Evolutionary conservation across 2,113 vertebrate species (phyloP).

Genomic region (Tauraco erythrolophus): DNA sequence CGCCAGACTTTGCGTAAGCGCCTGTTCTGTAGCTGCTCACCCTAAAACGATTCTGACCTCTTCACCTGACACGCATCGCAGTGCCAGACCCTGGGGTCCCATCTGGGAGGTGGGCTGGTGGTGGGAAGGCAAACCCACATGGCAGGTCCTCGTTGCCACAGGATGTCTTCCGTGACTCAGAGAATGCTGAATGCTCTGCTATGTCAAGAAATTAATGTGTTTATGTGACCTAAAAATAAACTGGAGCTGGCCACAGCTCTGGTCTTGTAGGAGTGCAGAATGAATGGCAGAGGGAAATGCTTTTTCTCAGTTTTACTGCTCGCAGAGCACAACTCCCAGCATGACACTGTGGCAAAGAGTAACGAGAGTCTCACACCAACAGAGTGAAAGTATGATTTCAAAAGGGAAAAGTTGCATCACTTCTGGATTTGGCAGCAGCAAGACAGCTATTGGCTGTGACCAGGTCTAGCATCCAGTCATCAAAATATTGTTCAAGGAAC

Average conservation of each 20-base stretch:
- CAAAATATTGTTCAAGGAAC: neutral
- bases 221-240: neutral
- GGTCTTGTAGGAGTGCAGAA: rapidly evolving
- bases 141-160: neutral
- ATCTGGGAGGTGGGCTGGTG: rapidly evolving
- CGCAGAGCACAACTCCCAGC: rapidly evolving
- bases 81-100: neutral
- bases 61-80: neutral
- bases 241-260: neutral
- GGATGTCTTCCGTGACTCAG: neutral
- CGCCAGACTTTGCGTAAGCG: rapidly evolving
- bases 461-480: neutral
- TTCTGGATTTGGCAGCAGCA: neutral
- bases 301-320: neutral
- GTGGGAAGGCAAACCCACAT: neutral
- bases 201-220: neutral
- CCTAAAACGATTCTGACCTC: neutral
- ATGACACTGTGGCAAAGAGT: rapidly evolving
- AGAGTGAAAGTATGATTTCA: rapidly evolving
- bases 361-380: rapidly evolving
- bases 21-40: neutral
- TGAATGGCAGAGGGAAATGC: neutral
- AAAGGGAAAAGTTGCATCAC: neutral
- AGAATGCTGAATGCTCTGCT: neutral
- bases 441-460: neutral